These are phyloP conservation scores for Sardinella longiceps DNA, from an alignment of 2,797 vertebrate species.

Conservation along the genomic window DNA sequence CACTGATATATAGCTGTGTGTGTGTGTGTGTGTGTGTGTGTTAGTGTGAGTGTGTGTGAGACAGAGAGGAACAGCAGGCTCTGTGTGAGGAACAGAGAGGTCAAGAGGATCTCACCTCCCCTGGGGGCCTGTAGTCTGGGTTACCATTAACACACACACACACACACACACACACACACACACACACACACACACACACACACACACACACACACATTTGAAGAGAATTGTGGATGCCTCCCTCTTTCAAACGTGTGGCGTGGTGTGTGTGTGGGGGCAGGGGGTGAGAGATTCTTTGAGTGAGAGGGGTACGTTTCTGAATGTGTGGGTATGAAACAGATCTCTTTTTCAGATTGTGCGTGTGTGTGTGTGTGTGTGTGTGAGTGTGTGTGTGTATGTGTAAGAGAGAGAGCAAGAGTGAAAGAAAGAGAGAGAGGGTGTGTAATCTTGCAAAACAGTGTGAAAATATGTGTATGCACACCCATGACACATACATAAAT, in stretches of 20 bases:
- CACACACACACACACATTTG: slow-evolving; percentile 26
- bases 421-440: not conserved
- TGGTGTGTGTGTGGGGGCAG: not conserved
- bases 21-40: not conserved
- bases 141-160: slow-evolving; percentile 44
- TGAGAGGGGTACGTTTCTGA: not conserved
- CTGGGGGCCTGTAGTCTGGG: slow-evolving; percentile 62
- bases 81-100: slow-evolving; percentile 69
- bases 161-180: slow-evolving; percentile 51
- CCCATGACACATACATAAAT: not conserved
- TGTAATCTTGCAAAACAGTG: slow-evolving; percentile 20
- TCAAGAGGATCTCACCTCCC: slow-evolving; percentile 71
- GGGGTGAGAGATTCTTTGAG: slow-evolving; percentile 28
- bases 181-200: slow-evolving; percentile 36
- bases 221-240: too few species aligned
- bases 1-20: not conserved
- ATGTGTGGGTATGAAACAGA: slow-evolving; percentile 26
- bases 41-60: slow-evolving; percentile 41
- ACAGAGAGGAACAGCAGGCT: slow-evolving; percentile 50
- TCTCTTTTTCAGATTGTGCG: slow-evolving; percentile 27
- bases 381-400: slow-evolving; percentile 30
- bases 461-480: not conserved
- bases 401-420: not conserved
- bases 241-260: too few species aligned
- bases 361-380: slow-evolving; percentile 31